A percentile compares a stretch with the other conserved stretches of the same genome.
These are phyloP conservation scores for Cephalophus harveyi DNA, from an alignment of 2,113 vertebrate genomes.

Conservation along the genomic window DNA sequence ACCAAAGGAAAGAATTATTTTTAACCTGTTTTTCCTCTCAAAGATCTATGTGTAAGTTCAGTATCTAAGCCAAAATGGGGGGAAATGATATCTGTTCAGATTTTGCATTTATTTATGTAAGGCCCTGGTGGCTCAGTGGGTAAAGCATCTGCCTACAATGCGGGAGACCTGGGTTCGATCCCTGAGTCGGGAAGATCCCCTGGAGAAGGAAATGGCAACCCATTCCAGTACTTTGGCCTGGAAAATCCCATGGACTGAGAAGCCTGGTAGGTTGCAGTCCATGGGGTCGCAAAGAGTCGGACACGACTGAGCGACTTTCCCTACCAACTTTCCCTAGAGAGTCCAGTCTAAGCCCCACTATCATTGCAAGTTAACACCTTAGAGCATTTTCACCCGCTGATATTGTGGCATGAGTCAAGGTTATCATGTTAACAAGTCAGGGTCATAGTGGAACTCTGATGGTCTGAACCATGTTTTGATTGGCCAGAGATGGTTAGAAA, in stretches of 20 bases:
- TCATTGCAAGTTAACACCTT: background rate
- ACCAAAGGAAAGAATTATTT: background rate
- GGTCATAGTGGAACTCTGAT: background rate
- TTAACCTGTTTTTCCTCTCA: background rate
- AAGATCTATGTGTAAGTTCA: background rate
- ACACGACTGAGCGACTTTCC: no score
- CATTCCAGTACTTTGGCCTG: no score
- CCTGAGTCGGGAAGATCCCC: no score
- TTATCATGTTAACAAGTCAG: background rate
- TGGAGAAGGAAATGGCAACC: no score
- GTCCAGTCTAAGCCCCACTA: background rate
- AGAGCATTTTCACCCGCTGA: background rate
- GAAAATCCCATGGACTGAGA: no score
- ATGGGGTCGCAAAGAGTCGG: no score
- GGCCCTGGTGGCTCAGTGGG: no score
- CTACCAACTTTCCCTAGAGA: no score
- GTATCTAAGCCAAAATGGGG: background rate
- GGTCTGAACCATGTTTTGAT: background rate
- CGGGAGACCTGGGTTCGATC: no score
- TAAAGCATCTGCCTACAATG: no score
- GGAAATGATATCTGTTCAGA: background rate
- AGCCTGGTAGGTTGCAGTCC: no score
- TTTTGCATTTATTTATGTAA: constrained; percentile 5
- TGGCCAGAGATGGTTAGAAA: background rate
- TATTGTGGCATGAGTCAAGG: background rate